These are phyloP conservation scores for Hiodon tergisus DNA, from an alignment of 2,113 vertebrate genomes.

Conservation along the genomic window DNA sequence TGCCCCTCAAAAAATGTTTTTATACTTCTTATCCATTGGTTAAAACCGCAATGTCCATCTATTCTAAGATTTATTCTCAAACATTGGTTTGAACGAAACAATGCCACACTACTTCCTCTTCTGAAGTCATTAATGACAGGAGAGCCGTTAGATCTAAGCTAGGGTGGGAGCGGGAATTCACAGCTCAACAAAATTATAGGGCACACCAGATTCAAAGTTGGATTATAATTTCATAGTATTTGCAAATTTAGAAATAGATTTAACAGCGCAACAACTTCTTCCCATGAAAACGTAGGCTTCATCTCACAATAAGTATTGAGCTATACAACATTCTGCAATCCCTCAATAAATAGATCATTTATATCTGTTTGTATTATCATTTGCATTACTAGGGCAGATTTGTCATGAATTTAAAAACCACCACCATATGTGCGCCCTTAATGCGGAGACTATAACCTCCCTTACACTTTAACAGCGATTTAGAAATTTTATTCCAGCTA, in stretches of 20 bases:
- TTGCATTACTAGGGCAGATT: no score
- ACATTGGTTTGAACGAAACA: background rate
- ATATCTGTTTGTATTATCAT: no score
- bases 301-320: background rate
- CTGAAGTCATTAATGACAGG: slow-evolving; percentile 3
- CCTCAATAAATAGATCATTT: background rate
- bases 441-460: no score
- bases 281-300: background rate
- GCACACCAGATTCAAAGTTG: background rate
- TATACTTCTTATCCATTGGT: background rate
- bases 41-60: background rate
- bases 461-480: no score
- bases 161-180: background rate
- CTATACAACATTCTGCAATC: background rate
- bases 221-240: slow-evolving; percentile 14
- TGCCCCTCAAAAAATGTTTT: background rate
- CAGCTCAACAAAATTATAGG: slow-evolving; percentile 16
- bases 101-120: slow-evolving; percentile 4
- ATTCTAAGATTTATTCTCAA: background rate
- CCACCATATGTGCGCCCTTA: no score
- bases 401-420: no score
- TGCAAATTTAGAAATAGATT: slow-evolving; percentile 18
- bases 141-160: background rate
- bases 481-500: no score
- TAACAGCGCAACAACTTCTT: background rate